Conservation (phyloP, 2,797 vertebrate genomes). For the Pangasius sanitwongsei region DNA sequence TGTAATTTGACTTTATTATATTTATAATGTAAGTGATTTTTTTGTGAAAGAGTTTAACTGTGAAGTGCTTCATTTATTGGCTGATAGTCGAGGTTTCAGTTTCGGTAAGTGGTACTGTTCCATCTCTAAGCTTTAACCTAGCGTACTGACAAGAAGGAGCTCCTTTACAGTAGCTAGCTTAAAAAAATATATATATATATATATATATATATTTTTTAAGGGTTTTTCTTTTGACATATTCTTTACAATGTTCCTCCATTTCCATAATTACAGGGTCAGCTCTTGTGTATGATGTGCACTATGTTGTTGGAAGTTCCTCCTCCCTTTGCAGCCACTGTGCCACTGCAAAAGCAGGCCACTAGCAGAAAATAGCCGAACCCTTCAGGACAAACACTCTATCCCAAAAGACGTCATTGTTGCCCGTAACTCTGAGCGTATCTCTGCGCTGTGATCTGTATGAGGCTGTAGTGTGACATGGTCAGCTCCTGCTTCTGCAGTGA, state of each 20-base stretch:
- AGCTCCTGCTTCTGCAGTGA: not conserved
- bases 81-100: not conserved
- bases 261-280: constrained; percentile 15
- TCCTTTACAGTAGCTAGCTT: not conserved
- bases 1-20: too few relatives aligned
- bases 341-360: constrained; percentile 6
- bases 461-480: not conserved
- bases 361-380: constrained; percentile 34
- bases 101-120: not conserved
- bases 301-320: not conserved
- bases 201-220: too few relatives aligned
- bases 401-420: constrained; percentile 2
- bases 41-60: too few relatives aligned
- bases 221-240: not conserved
- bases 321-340: constrained; percentile 3
- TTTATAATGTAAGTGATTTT: too few relatives aligned
- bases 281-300: not conserved
- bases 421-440: not conserved
- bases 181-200: too few relatives aligned
- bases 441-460: not conserved
- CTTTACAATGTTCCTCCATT: not conserved
- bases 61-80: too few relatives aligned
- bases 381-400: not conserved
- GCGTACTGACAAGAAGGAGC: too few relatives aligned
- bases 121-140: not conserved